Evolutionary conservation across 2,113 vertebrate genomes (phyloP), one percentile per base, ranked within the genome.

Genomic region (Chionomys nivalis): DNA sequence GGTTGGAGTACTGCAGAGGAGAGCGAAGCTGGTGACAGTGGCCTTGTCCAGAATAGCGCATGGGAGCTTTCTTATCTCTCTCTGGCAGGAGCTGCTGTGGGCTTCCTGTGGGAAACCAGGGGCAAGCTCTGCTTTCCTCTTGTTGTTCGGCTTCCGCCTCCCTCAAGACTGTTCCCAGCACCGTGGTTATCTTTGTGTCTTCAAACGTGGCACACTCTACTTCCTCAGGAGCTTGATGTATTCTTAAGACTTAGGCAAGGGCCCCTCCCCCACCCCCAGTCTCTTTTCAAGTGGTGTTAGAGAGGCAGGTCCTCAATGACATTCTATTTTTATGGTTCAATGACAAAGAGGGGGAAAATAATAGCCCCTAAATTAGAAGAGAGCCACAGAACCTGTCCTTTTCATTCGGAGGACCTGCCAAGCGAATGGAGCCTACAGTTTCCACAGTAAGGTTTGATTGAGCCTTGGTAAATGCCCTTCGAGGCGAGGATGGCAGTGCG

Each of bases 21-120:
- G 98, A 97, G 93, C 94, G 92, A 98, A 98, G 99, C 98, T 99
- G 99, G 99, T 98, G 99, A 98, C 98, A 97, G 98, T 98, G 98
- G 99, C 99, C 99, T 99, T 98, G 99, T 99, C 99, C 99, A 99
- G 99, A 99, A 99, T 98, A 99, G 99, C 98, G 99, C 99, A 99
- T 99, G 99, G 99, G 99, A 99, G 98, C 98, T 98, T 99, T 99
- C 99, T 99, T 99, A 99, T 99, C 99, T 99, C 96, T 94, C 99
- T 99, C 91, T 98, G 99, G 99, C 99, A 99, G 99, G 99, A 99
- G 99, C 99, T 99, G 99, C 99, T 98, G 98, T 98, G 98, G 98
- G 99, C 99, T 99, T 99, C 99, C 99, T 99, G 99, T 99, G 99
- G 99, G 98, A 99, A 99, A 99, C 99, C 99, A 99, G 98, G 99